These are phyloP conservation scores for Galerucella calmariensis DNA, from an alignment of 2,888 invertebrate species.

Conservation along the genomic window DNA sequence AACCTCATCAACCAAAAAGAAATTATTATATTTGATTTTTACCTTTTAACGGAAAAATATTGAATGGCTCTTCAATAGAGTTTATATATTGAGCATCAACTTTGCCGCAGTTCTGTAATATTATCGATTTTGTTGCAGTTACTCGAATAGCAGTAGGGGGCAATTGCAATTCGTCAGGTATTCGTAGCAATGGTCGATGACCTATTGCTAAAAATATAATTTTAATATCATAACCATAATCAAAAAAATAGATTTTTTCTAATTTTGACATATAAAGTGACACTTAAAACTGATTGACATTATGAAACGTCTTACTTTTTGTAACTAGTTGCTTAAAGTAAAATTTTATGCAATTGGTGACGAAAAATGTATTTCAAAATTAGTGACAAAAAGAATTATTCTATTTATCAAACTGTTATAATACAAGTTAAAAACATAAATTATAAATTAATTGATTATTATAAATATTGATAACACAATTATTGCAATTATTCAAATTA, in stretches of 20 bases:
- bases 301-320: no score
- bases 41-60: conserved; percentile 67
- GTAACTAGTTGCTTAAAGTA: no score
- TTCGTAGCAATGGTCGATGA: conserved; percentile 69
- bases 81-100: conserved; percentile 66
- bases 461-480: no score
- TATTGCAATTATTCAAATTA: no score
- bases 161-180: conserved; percentile 70
- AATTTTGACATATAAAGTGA: no score
- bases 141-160: conserved; percentile 69
- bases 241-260: conserved; percentile 44
- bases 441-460: no score
- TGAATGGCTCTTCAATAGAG: conserved; percentile 65
- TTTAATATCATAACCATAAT: background rate
- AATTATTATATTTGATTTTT: background rate
- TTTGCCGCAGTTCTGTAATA: conserved; percentile 70
- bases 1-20: background rate
- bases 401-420: no score
- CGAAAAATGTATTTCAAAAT: no score
- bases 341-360: no score
- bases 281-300: no score
- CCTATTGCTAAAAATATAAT: conserved; percentile 65
- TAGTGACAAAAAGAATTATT: no score
- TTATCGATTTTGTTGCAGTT: conserved; percentile 64
- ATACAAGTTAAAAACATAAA: no score